Base-by-base conservation (phyloP, 2,888 invertebrate genomes). In the Agrenia bidenticulata region DNA sequence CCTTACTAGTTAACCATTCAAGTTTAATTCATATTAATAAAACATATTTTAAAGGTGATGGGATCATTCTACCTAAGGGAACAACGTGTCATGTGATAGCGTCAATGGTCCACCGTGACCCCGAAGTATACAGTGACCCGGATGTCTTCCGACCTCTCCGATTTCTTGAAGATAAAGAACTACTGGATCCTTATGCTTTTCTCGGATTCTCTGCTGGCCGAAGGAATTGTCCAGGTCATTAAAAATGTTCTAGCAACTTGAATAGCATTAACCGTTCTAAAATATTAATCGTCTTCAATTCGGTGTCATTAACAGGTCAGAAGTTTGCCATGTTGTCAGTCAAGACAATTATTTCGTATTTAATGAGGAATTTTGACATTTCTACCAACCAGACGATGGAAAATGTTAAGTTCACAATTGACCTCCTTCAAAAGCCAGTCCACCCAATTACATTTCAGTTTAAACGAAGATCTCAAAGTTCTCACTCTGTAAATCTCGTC, bases 141-240 rank as follows among this genome's bases (percentile, higher is more conserved):
- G 45, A 45, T 5, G 15, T n/a, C 5, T 45, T 17, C 45, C 15
- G 45, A 5, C 45, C 45, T 19, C n/a, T 9, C 9, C 5, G 45
- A 19, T 45, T 45, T 45, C 19, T 45, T 15, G 45, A 45, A 15
- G 19, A 15, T 45, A 19, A 19, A 5, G 5, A 32, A 32, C 32
- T 32, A 4, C 5, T 45, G 5, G 45, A 45, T n/a, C 45, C 45
- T 5, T 45, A 45, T 45, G n/a, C 45, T n/a, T 45, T 45, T 19
- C 45, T 45, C 19, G 45, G 45, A 15, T 45, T 45, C 15, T 45
- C 45, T 45, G 45, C 45, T 45, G 45, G 45, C 5, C 45, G 45
- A n/a, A 45, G 45, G 19, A 45, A 45, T 19, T 45, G 45, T 45
- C 45, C 45, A 5, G 45, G 45, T 45, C 11, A 4, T 4, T 32